These are phyloP conservation scores for Brachyistius frenatus DNA, from an alignment of 2,113 vertebrate species.

Conservation along the genomic window DNA sequence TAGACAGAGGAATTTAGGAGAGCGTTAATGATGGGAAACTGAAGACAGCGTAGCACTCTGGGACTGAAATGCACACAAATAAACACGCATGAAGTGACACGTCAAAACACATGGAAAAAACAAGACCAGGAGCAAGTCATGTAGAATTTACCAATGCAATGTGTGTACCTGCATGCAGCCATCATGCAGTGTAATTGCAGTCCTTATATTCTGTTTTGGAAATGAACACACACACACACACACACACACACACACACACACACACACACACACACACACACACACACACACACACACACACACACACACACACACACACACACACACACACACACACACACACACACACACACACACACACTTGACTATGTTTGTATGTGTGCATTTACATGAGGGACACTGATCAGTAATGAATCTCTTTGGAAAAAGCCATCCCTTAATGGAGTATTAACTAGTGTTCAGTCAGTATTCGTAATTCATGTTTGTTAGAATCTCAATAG, in stretches of 20 bases:
- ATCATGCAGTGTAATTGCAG: constrained; percentile 46
- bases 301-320: constrained; percentile 28
- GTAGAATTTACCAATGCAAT: constrained; percentile 45
- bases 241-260: constrained; percentile 18
- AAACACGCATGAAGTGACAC: constrained; percentile 68
- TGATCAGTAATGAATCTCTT: constrained; percentile 78
- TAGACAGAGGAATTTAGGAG: constrained; percentile 64
- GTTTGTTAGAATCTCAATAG: constrained; percentile 79
- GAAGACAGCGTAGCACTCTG: constrained; percentile 83
- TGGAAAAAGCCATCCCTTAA: constrained; percentile 89
- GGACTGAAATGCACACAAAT: constrained; percentile 77
- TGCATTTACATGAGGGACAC: constrained; percentile 72
- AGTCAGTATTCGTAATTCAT: constrained; percentile 84
- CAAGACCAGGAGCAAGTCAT: constrained; percentile 28
- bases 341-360: constrained; percentile 49
- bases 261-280: constrained; percentile 60
- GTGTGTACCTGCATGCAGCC: constrained; percentile 36
- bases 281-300: constrained; percentile 31
- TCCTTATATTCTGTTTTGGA: constrained; percentile 33
- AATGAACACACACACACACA: constrained; percentile 31
- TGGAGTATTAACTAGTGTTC: constrained; percentile 80
- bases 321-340: constrained; percentile 31
- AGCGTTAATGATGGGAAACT: constrained; percentile 67
- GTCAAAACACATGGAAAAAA: constrained; percentile 35
- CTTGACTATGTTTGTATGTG: constrained; percentile 71